Base-by-base conservation (phyloP, 1,140 invertebrate species). In the Drosophila jambulina region DNA sequence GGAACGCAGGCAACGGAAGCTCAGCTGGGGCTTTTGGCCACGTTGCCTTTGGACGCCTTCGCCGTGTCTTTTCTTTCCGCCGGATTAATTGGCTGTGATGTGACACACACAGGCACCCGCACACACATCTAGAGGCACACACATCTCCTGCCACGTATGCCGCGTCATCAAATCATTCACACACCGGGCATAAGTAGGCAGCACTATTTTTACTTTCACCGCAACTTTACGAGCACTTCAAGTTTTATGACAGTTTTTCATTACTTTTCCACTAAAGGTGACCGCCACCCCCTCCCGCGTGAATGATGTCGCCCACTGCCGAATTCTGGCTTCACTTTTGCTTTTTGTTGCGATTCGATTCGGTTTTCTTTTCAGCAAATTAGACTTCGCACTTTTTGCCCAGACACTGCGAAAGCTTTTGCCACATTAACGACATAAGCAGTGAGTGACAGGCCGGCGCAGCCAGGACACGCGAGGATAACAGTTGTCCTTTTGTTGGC, bases 31-130 rank as follows among this genome's bases (percentile, higher is more conserved):
- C 63, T 80, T 80, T 78, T 63, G 48, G 54, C 29, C 46, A 36
- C 67, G 61, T 38, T 27, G 70, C 46, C 68, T 67, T 75, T 79
- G 57, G 34, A 42, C 60, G 51, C 59, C 59, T 48, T 43, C n/a
- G 32, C 45, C 38, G 43, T 67, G 65, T 74, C 78, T 69, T 88
- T 69, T 56, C 51, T 65, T 81, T 90, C 62, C 71, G 78, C 49
- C 67, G 63, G 67, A 70, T 90, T 90, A 88, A 88, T 88, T 88
- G 81, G 78, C 69, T 67, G 74, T 61, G 59, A 78, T 79, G 75
- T 67, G 80, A 72, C 85, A 84, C 74, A 81, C 63, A 71, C 64
- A 54, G 34, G 23, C 42, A 42, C 29, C 15, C 15, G 27, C 68
- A 42, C 4, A 54, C 62, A 27, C 29, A 15, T 36, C 2, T 42